Evolutionary conservation across 2,113 vertebrate species (phyloP).

Genomic region (Lagopus muta): DNA sequence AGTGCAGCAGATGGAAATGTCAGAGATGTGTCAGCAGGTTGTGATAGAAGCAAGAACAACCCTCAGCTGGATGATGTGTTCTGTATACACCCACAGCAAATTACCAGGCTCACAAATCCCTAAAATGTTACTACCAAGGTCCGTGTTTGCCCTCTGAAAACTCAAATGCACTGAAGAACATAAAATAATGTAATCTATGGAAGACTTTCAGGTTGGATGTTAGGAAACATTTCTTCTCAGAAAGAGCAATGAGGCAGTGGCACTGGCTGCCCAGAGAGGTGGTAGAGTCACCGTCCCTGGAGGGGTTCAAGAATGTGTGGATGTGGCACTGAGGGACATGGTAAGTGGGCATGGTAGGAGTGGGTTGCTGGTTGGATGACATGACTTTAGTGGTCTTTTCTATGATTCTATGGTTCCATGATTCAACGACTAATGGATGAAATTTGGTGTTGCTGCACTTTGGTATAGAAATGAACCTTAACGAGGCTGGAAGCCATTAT

Average conservation of each 20-base stretch:
- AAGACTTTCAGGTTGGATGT: too few relatives aligned
- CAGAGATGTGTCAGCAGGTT: background rate
- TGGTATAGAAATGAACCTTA: background rate
- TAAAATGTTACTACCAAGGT: background rate
- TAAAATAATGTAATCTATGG: background rate
- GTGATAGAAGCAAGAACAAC: background rate
- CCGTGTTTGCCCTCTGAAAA: background rate
- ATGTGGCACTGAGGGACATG: too few relatives aligned
- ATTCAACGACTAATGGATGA: background rate
- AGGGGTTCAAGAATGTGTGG: too few relatives aligned
- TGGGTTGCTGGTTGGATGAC: too few relatives aligned
- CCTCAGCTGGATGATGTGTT: background rate
- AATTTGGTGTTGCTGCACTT: background rate
- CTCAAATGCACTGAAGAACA: background rate
- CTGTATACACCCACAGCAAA: background rate
- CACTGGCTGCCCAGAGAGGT: too few relatives aligned
- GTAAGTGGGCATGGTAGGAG: too few relatives aligned
- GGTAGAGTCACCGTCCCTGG: too few relatives aligned
- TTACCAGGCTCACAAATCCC: background rate
- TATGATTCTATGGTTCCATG: too few relatives aligned
- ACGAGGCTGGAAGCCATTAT: fast-evolving
- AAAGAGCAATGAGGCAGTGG: too few relatives aligned
- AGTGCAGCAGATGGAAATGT: background rate
- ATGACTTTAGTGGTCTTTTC: too few relatives aligned
- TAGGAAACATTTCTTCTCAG: too few relatives aligned